Percentiles rank a stretch among this genome's conserved stretches.
phyloP scores from a whole-genome alignment of 2,113 vertebrate genomes.

The Syrrhaptes paradoxus region DNA sequence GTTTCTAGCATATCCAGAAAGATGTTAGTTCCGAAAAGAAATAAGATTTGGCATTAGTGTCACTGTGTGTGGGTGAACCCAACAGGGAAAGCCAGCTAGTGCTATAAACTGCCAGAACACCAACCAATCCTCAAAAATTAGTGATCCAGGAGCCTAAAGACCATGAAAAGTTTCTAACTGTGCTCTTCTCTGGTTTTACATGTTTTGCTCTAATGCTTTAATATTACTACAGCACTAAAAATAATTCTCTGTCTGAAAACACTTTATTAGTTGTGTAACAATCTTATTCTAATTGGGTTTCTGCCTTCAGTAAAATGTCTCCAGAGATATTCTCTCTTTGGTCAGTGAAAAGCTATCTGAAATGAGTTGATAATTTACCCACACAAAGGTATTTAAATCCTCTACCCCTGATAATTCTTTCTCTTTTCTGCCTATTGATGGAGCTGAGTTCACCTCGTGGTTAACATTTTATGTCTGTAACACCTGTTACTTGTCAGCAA shows the following conservation, averaged over 20 bases:
- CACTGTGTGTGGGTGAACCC: not conserved
- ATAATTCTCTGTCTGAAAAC: constrained; percentile 24
- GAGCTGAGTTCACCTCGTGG: not conserved
- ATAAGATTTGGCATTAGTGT: not conserved
- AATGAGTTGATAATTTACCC: constrained; percentile 42
- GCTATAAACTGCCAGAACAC: not conserved
- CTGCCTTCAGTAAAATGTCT: constrained; percentile 30
- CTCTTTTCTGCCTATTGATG: not conserved
- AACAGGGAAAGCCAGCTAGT: not conserved
- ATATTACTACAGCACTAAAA: constrained; percentile 11
- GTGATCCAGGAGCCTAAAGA: not conserved
- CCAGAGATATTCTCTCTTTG: constrained; percentile 34
- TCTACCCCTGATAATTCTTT: constrained; percentile 21
- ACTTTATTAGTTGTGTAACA: constrained; percentile 24
- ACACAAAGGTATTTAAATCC: constrained; percentile 54
- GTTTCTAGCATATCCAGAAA: not conserved
- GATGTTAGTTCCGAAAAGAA: not conserved
- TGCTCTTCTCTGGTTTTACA: not conserved
- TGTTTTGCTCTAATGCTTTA: not conserved
- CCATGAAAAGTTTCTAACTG: not conserved
- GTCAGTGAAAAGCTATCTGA: constrained; percentile 10
- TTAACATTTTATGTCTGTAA: not conserved
- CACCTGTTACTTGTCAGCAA: not conserved
- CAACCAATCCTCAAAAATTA: not conserved
- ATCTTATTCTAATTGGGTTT: constrained; percentile 43